Evolutionary conservation across 2,888 invertebrate species (phyloP).

Genomic region (Tetramorium bicarinatum): DNA sequence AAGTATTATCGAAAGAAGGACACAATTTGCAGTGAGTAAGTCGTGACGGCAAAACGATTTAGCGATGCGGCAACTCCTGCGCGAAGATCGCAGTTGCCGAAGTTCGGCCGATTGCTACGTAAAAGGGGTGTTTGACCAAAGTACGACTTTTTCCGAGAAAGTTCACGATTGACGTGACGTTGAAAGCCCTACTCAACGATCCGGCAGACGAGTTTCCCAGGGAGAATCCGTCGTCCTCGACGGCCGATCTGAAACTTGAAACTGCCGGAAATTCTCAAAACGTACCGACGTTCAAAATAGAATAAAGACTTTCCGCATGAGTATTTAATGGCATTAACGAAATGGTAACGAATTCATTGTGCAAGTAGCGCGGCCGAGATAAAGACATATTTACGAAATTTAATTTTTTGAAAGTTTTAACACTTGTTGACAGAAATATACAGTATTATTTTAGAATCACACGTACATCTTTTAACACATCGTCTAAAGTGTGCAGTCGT

Average conservation of each 20-base stretch:
- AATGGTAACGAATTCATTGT: background rate
- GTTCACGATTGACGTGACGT: constrained; percentile 68
- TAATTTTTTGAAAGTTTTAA: background rate
- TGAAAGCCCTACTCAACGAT: constrained; percentile 62
- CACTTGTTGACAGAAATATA: background rate
- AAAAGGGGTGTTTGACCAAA: constrained; percentile 65
- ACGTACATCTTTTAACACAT: background rate
- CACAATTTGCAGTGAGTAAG: constrained; percentile 26
- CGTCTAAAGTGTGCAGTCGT: background rate
- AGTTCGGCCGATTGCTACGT: constrained; percentile 63
- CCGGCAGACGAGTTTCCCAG: constrained; percentile 48
- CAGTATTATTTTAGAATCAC: background rate
- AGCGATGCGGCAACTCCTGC: constrained; percentile 39
- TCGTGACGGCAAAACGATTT: constrained; percentile 46
- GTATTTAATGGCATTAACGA: constrained; percentile 6
- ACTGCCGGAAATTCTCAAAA: constrained; percentile 57
- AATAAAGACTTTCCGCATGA: constrained; percentile 4
- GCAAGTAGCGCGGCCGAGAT: background rate
- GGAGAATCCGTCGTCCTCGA: constrained; percentile 38
- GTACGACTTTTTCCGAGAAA: constrained; percentile 66
- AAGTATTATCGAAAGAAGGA: background rate
- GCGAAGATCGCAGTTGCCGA: constrained; percentile 56
- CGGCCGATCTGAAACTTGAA: constrained; percentile 57
- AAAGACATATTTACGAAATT: background rate
- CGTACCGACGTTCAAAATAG: constrained; percentile 33